Evolutionary conservation across 2,113 vertebrate genomes (phyloP).

Genomic region (Dipodomys ordii): DNA sequence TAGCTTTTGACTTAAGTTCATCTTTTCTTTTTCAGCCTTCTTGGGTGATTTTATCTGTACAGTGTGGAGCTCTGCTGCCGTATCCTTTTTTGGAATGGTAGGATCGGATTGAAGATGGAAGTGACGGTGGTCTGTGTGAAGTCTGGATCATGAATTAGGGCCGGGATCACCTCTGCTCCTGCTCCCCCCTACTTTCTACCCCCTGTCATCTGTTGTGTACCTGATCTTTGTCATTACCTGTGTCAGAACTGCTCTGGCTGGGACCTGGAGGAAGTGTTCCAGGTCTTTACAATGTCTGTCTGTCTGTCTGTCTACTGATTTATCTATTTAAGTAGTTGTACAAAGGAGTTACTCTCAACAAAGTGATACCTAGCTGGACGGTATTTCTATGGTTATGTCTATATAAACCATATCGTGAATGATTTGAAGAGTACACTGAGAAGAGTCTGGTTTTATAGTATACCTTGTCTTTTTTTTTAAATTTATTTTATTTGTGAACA

Average conservation of each 20-base stretch:
- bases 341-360: too few species aligned
- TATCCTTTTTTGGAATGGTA: slow-evolving; percentile 91
- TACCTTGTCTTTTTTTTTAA: not conserved
- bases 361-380: not conserved
- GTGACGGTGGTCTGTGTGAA: too few species aligned
- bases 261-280: not conserved
- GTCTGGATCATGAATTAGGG: not conserved
- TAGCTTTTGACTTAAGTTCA: not conserved
- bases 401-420: not conserved
- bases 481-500: too few species aligned
- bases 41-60: slow-evolving; percentile 96
- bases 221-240: not conserved
- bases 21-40: slow-evolving; percentile 91
- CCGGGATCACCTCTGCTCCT: not conserved
- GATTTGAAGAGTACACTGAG: not conserved
- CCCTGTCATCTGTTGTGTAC: not conserved
- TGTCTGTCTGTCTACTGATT: too few species aligned
- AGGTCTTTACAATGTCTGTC: not conserved
- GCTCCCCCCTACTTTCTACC: not conserved
- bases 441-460: not conserved
- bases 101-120: not conserved
- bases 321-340: too few species aligned
- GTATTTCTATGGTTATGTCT: not conserved
- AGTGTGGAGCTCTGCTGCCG: slow-evolving; percentile 97
- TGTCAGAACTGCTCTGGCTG: not conserved